Percentiles rank a stretch among this genome's conserved stretches.
These are phyloP conservation scores for Limnothrissa miodon DNA, from an alignment of 2,113 vertebrate genomes.

Conservation along the genomic window DNA sequence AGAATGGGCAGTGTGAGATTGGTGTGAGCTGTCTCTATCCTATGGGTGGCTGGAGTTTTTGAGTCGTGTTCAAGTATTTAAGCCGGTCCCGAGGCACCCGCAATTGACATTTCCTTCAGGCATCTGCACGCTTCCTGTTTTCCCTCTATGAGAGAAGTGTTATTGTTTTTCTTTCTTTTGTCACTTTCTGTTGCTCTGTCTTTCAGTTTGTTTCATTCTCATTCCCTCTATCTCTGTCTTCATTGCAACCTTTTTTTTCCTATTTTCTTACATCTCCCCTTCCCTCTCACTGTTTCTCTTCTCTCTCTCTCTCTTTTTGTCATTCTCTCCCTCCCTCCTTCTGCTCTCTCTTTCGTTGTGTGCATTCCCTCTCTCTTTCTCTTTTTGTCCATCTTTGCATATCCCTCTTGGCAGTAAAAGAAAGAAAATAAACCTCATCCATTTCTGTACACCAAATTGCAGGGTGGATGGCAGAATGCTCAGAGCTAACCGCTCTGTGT, in stretches of 20 bases:
- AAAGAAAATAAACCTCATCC: slow-evolving; percentile 56
- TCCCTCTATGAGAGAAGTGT: neutral
- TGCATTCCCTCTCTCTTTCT: slow-evolving; percentile 24
- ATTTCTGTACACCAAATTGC: slow-evolving; percentile 54
- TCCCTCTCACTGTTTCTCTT: neutral
- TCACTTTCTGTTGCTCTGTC: slow-evolving; percentile 1
- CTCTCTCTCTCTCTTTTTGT: neutral
- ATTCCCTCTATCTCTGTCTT: slow-evolving; percentile 6
- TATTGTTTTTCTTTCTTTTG: neutral
- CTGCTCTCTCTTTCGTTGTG: neutral
- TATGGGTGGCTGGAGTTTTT: slow-evolving; percentile 20
- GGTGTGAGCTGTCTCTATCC: slow-evolving; percentile 19
- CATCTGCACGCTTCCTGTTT: neutral
- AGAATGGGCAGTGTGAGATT: neutral
- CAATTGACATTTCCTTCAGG: slow-evolving; percentile 30
- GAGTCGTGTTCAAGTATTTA: slow-evolving; percentile 34
- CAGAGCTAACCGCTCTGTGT: slow-evolving; percentile 40
- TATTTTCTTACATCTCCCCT: slow-evolving; percentile 31
- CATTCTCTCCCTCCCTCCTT: slow-evolving; percentile 23
- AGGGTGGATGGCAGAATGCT: slow-evolving; percentile 49
- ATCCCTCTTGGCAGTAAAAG: slow-evolving; percentile 45
- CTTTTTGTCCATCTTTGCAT: slow-evolving; percentile 43
- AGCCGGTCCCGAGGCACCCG: slow-evolving; percentile 26
- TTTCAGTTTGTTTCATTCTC: neutral
- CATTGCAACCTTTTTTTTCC: neutral